Percentiles rank a stretch among this genome's conserved stretches.
phyloP scores from a whole-genome alignment of 2,797 vertebrate species.

The Limosa lapponica region DNA sequence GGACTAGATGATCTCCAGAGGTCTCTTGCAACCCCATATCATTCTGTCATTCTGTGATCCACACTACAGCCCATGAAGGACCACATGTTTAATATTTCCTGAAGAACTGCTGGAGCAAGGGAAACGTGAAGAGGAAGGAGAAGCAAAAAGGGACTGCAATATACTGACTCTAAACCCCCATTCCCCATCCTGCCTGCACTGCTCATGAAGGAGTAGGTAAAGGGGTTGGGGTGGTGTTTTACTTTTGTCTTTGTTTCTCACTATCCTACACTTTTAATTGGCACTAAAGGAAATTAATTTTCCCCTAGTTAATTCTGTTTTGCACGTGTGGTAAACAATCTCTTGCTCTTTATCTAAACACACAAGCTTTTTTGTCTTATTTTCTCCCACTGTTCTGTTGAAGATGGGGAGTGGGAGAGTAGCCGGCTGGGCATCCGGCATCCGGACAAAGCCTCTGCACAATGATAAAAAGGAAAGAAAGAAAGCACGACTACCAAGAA shows the following conservation, averaged over 20 bases:
- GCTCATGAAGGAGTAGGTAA: not conserved
- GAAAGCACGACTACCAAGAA: not conserved
- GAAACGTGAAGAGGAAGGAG: not conserved
- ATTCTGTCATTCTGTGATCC: too few relatives aligned
- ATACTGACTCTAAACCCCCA: not conserved
- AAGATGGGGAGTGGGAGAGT: not conserved
- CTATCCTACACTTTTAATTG: not conserved
- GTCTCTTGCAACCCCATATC: too few relatives aligned
- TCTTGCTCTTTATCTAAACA: not conserved
- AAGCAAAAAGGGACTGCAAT: not conserved
- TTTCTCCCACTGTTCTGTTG: not conserved
- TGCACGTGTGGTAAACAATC: not conserved
- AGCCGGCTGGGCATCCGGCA: not conserved
- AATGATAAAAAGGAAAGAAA: not conserved
- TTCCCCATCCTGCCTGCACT: not conserved
- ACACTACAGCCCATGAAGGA: not conserved
- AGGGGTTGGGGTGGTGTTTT: fast-evolving
- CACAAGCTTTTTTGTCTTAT: not conserved
- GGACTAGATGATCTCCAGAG: too few relatives aligned
- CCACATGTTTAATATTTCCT: not conserved
- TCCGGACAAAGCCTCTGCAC: not conserved
- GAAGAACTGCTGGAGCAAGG: not conserved
- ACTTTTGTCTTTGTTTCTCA: not conserved
- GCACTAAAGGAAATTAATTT: not conserved
- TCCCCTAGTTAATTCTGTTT: not conserved